phyloP scores from a whole-genome alignment of 2,797 vertebrate genomes.

The Cetoscarus ocellatus region DNA sequence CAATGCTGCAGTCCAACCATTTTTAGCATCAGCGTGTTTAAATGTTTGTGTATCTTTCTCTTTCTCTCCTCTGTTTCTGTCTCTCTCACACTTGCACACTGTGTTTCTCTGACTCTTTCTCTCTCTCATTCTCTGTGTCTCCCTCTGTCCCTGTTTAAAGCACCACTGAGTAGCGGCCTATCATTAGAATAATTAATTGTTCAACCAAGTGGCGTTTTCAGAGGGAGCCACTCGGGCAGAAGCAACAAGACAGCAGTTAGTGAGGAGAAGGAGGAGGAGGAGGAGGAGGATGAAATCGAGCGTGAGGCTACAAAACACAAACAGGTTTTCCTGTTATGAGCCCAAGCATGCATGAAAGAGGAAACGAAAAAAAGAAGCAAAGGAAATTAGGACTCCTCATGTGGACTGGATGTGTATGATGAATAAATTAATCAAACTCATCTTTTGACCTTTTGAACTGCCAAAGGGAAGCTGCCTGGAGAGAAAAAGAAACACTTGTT shows the following conservation, averaged over 20 bases:
- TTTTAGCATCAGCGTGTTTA: constrained; percentile 1
- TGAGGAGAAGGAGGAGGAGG: constrained; percentile 52
- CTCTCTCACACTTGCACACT: background rate
- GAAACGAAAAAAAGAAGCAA: constrained; percentile 10
- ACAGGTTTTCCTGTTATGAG: constrained; percentile 72
- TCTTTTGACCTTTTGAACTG: constrained; percentile 52
- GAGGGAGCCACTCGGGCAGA: constrained; percentile 78
- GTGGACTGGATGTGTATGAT: constrained; percentile 22
- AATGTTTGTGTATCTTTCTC: too few relatives aligned
- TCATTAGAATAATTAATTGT: constrained; percentile 87
- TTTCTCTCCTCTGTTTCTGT: constrained; percentile 46
- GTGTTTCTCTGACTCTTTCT: constrained; percentile 13
- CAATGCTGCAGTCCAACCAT: constrained; percentile 40
- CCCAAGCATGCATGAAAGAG: constrained; percentile 57
- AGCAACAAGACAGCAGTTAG: constrained; percentile 76
- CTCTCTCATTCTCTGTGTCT: constrained; percentile 22
- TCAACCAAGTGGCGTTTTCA: constrained; percentile 83
- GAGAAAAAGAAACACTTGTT: constrained; percentile 14
- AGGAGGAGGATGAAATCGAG: constrained; percentile 69
- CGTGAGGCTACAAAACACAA: constrained; percentile 71
- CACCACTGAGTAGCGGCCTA: constrained; percentile 74
- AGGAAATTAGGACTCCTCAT: constrained; percentile 28
- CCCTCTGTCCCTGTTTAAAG: constrained; percentile 67
- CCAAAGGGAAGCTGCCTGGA: constrained; percentile 12
- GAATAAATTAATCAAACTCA: constrained; percentile 50